A percentile compares a stretch with the other conserved stretches of the same genome.
These are phyloP conservation scores for Crocuta crocuta DNA, from an alignment of 2,113 vertebrate genomes.

Conservation along the genomic window DNA sequence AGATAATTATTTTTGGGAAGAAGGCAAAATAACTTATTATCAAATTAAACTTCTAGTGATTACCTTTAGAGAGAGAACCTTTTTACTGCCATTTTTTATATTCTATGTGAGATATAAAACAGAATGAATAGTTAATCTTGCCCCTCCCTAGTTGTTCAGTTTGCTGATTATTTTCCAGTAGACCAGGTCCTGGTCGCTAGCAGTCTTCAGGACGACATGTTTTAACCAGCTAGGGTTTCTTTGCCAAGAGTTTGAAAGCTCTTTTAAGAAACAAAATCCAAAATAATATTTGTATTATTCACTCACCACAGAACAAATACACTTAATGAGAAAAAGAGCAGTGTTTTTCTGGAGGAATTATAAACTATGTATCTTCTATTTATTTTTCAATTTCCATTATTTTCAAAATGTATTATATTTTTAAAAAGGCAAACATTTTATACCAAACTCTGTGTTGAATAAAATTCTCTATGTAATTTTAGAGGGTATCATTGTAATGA, in stretches of 20 bases:
- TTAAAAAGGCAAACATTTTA: background rate
- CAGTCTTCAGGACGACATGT: background rate
- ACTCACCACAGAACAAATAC: background rate
- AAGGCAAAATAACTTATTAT: background rate
- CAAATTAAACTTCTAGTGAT: constrained; percentile 14
- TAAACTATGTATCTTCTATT: background rate
- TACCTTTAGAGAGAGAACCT: background rate
- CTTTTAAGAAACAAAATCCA: constrained; percentile 16
- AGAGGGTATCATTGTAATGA: background rate
- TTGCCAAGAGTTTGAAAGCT: background rate
- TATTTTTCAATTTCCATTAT: background rate
- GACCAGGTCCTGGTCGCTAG: background rate
- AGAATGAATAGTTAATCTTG: background rate
- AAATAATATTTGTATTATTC: constrained; percentile 20
- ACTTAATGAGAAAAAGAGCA: background rate
- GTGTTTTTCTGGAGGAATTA: background rate
- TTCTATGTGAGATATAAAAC: background rate
- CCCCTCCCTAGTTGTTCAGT: too few species aligned
- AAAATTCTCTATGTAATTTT: constrained; percentile 17
- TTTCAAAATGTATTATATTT: background rate
- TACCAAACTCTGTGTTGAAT: background rate
- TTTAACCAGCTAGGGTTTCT: background rate
- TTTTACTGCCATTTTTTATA: constrained; percentile 19
- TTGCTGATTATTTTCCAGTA: background rate
- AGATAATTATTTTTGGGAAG: background rate